Conservation (phyloP, 2,113 vertebrate species). For the Scopus umbretta region DNA sequence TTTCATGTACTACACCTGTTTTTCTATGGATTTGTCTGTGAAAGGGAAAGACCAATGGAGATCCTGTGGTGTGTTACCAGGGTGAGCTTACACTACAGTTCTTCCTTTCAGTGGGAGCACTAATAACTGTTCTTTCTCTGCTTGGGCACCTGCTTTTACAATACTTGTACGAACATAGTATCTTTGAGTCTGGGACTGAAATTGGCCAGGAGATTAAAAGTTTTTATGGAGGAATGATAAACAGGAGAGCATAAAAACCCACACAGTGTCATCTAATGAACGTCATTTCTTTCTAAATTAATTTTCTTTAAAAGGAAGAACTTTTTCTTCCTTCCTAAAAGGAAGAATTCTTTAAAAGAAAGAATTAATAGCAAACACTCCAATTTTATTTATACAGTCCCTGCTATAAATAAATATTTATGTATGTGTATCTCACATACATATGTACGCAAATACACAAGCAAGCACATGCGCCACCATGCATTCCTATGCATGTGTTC, state of each 20-base stretch:
- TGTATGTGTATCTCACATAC: neutral
- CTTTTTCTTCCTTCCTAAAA: too few relatives aligned
- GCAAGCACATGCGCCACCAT: neutral
- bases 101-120: neutral
- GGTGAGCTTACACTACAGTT: neutral
- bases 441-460: accelerated
- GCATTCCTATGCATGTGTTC: neutral
- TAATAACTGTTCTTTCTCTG: neutral
- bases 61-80: neutral
- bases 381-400: neutral
- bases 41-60: neutral
- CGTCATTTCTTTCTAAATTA: conserved; percentile 9
- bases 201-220: neutral
- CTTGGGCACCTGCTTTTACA: neutral
- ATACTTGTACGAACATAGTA: neutral
- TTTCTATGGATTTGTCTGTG: neutral
- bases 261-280: neutral
- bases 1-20: neutral
- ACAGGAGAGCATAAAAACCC: neutral
- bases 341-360: too few relatives aligned
- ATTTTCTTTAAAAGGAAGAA: too few relatives aligned
- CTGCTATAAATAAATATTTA: neutral
- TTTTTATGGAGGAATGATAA: neutral
- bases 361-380: neutral
- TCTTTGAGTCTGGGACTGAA: neutral